A percentile compares a stretch with the other conserved stretches of the same genome.
Evolutionary conservation across 2,113 vertebrate species (phyloP).

Genomic region (Heliornis fulica): DNA sequence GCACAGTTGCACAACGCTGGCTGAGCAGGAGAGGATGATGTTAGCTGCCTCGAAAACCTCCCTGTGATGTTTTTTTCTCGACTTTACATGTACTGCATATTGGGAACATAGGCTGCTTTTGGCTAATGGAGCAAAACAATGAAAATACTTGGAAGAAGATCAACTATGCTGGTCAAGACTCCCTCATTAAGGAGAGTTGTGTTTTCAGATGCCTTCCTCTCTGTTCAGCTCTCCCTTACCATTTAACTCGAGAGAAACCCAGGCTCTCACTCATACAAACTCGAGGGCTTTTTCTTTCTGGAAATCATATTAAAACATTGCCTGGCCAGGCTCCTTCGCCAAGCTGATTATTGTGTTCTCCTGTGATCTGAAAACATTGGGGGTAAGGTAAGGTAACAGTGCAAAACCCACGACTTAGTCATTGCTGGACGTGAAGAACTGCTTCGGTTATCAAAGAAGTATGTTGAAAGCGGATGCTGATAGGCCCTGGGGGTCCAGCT

Average conservation of each 20-base stretch:
- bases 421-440: slow-evolving; percentile 1
- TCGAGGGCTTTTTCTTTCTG: not conserved
- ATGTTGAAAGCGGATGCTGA: not conserved
- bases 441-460: slow-evolving; percentile 24
- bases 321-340: not conserved
- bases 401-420: slow-evolving; percentile 11
- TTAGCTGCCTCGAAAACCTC: not conserved
- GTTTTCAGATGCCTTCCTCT: not conserved
- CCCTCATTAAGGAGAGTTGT: not conserved
- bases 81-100: not conserved
- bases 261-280: not conserved
- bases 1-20: accelerated
- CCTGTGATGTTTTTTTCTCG: not conserved
- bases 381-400: slow-evolving; percentile 63
- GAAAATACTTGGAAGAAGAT: not conserved
- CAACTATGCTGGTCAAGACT: not conserved
- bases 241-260: not conserved
- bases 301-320: not conserved
- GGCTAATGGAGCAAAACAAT: not conserved
- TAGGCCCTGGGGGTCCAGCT: not conserved
- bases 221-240: not conserved
- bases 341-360: not conserved
- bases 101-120: not conserved
- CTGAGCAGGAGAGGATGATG: not conserved
- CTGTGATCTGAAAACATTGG: not conserved